Base-by-base conservation (phyloP, 2,113 vertebrate genomes). In the Trinectes maculatus region DNA sequence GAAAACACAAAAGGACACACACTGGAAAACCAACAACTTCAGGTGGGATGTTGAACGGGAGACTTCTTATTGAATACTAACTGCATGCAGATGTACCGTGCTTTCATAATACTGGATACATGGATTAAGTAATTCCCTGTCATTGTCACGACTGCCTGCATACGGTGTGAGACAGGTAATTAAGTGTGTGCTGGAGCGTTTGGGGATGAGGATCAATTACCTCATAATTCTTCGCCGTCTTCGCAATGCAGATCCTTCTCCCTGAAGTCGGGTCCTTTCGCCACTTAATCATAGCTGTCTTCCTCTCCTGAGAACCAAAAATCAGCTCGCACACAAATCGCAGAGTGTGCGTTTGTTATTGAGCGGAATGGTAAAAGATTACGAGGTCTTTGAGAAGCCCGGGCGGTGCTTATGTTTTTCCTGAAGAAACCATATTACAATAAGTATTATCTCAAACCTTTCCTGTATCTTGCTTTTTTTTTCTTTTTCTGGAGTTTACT, bases 171-270 rank as follows among this genome's bases (percentile, higher is more conserved):
- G 82, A 59, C 81, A 90, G 83, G 67, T 84, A 85, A 91, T 90
- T 86, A 73, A 80, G 71, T 64, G 58, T 15, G 44, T 57, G 64
- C 43, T 39, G 48, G 67, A 74, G 1, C 34, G 29, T 56, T 47
- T 63, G 60, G 70, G 77, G 28, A 70, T 28, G 44, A 60, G 76
- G 65, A 75, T 89, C 72, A 69, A 8, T 0, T 36, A n/a, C 56
- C 33, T 80, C 63, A 73, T 90, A 89, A 87, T 87, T 92, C 75
- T 85, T 85, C 57, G 43, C 84, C 93, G 85, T 89, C 79, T 88
- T 67, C 60, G 44, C 48, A 70, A 77, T 51, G 37, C 74, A 89
- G 85, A 64, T 71, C 6, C 82, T 88, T 86, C 18, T 39, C 24
- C 71, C 56, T 58, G 67, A 80, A 12, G 44, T 77, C 74, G 75